Conservation (phyloP, 2,797 vertebrate species). For the Thunnus albacares region DNA sequence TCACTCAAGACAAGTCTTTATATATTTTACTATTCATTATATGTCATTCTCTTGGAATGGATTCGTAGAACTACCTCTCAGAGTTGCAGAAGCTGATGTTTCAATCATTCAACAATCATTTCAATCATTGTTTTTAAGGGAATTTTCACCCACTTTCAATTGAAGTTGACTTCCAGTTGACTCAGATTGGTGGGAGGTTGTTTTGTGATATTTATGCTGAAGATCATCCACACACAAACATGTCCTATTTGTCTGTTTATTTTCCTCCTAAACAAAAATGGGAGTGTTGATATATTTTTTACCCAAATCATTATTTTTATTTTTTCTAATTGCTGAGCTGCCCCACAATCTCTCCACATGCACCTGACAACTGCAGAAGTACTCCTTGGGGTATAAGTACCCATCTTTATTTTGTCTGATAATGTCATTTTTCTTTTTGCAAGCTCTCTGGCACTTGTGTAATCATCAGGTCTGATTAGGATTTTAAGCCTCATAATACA, state of each 20-base stretch:
- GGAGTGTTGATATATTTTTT: neutral
- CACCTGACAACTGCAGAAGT: neutral
- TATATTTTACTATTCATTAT: neutral
- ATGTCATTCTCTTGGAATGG: neutral
- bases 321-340: neutral
- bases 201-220: neutral
- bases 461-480: neutral
- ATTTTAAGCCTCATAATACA: neutral
- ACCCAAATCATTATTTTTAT: neutral
- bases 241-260: neutral
- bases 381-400: too few relatives aligned
- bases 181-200: neutral
- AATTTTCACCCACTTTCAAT: too few relatives aligned
- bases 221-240: neutral
- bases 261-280: neutral
- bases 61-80: neutral
- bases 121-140: too few relatives aligned
- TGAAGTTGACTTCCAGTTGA: neutral
- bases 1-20: neutral
- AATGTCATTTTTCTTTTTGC: neutral
- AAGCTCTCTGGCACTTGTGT: neutral
- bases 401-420: neutral
- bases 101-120: neutral
- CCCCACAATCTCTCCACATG: too few relatives aligned
- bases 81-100: neutral